These are phyloP conservation scores for Ctenochaetus hawaiiensis DNA, from an alignment of 2,797 vertebrate species.

Conservation along the genomic window DNA sequence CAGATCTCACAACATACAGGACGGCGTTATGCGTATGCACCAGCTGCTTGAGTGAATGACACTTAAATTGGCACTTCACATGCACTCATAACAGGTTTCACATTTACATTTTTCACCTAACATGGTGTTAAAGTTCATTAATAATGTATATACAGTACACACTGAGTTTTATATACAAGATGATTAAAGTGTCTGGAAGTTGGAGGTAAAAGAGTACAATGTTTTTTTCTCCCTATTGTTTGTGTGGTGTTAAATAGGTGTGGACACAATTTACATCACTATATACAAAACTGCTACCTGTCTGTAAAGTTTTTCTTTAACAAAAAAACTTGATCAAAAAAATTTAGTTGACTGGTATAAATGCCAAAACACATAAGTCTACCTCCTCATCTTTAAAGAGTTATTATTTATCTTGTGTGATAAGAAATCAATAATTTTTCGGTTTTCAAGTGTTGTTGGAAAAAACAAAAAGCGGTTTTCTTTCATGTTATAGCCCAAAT, in stretches of 20 bases:
- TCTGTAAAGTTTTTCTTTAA: too few species aligned
- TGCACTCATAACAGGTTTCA: conserved; percentile 16
- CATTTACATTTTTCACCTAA: conserved; percentile 14
- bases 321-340: too few species aligned
- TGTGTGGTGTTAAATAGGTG: not conserved
- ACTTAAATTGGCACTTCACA: conserved; percentile 4
- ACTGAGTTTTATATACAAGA: conserved; percentile 16
- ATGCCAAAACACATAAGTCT: not conserved
- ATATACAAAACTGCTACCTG: too few species aligned
- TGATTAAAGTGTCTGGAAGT: conserved; percentile 1
- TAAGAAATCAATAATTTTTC: not conserved
- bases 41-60: conserved; percentile 47
- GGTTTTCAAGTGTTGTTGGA: too few species aligned
- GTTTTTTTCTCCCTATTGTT: not conserved
- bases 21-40: conserved; percentile 34
- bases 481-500: not conserved
- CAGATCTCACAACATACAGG: conserved; percentile 28
- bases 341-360: not conserved
- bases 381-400: not conserved
- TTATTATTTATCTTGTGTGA: not conserved
- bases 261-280: too few species aligned
- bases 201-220: conserved; percentile 12
- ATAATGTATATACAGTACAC: not conserved
- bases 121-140: conserved; percentile 19
- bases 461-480: not conserved